A percentile compares a stretch with the other conserved stretches of the same genome.
These are phyloP conservation scores for Glyphotaelius pellucidus DNA, from an alignment of 2,888 invertebrate species.

Conservation along the genomic window DNA sequence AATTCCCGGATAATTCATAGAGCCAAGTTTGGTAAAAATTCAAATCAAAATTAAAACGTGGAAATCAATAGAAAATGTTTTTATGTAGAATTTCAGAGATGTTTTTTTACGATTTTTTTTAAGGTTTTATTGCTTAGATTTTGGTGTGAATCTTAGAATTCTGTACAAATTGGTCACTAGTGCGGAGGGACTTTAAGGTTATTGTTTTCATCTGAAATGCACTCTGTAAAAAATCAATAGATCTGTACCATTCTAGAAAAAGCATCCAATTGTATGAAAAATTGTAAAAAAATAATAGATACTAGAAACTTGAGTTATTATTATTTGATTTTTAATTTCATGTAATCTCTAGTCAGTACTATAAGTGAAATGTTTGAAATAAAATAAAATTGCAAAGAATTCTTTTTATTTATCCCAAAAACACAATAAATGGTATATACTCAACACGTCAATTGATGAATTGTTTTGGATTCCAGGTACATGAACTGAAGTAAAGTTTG, in stretches of 20 bases:
- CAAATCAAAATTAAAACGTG: too few species aligned
- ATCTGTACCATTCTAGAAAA: not conserved
- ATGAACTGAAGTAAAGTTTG: too few species aligned
- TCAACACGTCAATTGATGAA: too few species aligned
- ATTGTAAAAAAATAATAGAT: conserved; percentile 65
- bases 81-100: not conserved
- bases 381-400: conserved; percentile 56
- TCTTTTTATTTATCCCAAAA: conserved; percentile 49
- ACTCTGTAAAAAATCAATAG: not conserved
- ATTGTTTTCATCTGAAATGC: not conserved
- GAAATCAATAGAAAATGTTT: too few species aligned
- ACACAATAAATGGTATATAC: not conserved
- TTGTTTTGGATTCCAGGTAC: too few species aligned
- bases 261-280: conserved; percentile 52
- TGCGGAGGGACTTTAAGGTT: not conserved
- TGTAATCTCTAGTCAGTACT: conserved; percentile 64
- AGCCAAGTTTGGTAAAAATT: too few species aligned
- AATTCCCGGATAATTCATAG: too few species aligned
- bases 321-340: conserved; percentile 59
- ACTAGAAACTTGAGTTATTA: conserved; percentile 60
- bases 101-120: not conserved
- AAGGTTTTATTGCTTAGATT: not conserved
- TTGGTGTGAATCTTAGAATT: not conserved
- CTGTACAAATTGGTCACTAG: not conserved
- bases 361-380: conserved; percentile 62